These are phyloP conservation scores for Aphelinus certus DNA, from an alignment of 1,140 invertebrate species.

Conservation along the genomic window DNA sequence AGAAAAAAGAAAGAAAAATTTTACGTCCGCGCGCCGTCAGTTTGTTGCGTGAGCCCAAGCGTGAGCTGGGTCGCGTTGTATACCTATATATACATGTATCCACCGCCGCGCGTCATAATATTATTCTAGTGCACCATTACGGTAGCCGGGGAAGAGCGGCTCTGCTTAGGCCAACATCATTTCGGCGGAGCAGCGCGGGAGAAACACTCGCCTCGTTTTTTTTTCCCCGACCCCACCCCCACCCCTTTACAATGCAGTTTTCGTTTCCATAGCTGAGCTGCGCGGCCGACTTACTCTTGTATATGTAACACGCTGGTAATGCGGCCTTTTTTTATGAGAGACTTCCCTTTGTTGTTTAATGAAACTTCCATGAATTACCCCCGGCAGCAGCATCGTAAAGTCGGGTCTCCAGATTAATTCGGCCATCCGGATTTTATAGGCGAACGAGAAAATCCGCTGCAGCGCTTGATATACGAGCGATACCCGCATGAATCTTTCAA, in stretches of 20 bases:
- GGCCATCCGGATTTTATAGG: too few species aligned
- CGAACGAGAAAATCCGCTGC: too few species aligned
- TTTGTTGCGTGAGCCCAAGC: slow-evolving; percentile 15
- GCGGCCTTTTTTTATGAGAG: neutral
- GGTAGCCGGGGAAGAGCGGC: slow-evolving; percentile 18
- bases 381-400: neutral
- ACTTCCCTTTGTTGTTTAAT: slow-evolving; percentile 12
- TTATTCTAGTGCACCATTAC: slow-evolving; percentile 34
- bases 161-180: slow-evolving; percentile 4
- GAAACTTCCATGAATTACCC: slow-evolving; percentile 31
- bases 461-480: too few species aligned
- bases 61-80: too few species aligned
- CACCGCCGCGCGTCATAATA: slow-evolving; percentile 1
- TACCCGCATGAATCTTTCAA: too few species aligned
- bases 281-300: neutral
- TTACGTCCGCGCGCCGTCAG: slow-evolving; percentile 27
- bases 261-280: slow-evolving; percentile 19
- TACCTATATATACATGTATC: neutral
- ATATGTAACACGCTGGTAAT: neutral
- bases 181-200: neutral
- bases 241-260: slow-evolving; percentile 31
- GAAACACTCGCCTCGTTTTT: neutral
- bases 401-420: too few species aligned
- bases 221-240: too few species aligned
- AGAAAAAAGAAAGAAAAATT: slow-evolving; percentile 18